phyloP scores from a whole-genome alignment of 2,113 vertebrate genomes.

The Engystomops pustulosus region DNA sequence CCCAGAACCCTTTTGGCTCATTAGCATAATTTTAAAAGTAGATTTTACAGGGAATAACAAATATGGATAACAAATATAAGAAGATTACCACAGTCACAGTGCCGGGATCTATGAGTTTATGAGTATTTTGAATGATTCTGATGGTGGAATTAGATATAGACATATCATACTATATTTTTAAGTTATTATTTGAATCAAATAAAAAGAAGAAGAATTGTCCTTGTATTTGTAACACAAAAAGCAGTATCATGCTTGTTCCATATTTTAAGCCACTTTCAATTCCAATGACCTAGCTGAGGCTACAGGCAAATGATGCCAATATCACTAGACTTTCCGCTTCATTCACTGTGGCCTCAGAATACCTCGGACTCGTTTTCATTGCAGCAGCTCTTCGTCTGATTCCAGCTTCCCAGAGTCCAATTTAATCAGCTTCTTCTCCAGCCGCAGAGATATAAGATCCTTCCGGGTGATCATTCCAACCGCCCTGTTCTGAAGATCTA shows the following conservation, averaged over 20 bases:
- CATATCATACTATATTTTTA: neutral
- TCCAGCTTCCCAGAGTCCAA: constrained; percentile 44
- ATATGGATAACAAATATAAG: too few species aligned
- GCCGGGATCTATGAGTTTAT: too few species aligned
- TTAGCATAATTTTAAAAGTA: too few species aligned
- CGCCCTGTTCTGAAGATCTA: constrained; percentile 61
- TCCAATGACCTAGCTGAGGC: neutral
- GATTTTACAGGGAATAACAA: too few species aligned
- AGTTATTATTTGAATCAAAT: neutral
- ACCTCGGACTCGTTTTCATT: constrained; percentile 34
- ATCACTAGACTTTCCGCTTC: constrained; percentile 10
- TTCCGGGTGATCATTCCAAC: constrained; percentile 65
- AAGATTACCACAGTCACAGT: too few species aligned
- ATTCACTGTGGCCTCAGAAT: neutral
- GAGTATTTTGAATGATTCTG: too few species aligned
- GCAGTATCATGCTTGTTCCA: neutral
- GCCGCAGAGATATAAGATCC: constrained; percentile 61
- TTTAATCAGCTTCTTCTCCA: constrained; percentile 60
- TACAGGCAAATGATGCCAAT: neutral
- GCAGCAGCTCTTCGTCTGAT: constrained; percentile 36
- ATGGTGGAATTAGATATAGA: neutral
- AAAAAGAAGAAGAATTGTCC: neutral
- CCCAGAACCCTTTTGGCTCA: too few species aligned
- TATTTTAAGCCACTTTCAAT: neutral
- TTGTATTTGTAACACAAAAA: constrained; percentile 7